phyloP scores from a whole-genome alignment of 2,888 invertebrate species.

The Protodeltote pygarga region DNA sequence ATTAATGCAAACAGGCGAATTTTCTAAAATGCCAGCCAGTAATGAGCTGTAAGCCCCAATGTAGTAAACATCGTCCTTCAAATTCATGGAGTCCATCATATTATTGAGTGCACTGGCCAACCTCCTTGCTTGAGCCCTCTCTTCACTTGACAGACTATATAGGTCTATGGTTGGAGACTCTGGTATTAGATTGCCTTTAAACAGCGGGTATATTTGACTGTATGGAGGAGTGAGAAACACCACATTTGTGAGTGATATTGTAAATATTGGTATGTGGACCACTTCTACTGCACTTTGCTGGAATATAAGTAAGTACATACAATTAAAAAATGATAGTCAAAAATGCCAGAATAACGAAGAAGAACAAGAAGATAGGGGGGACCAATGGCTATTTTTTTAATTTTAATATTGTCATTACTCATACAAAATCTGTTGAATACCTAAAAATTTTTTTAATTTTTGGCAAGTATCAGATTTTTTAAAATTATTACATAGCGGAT shows the following conservation, averaged over 20 bases:
- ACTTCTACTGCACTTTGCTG: slow-evolving; percentile 88
- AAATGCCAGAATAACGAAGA: too few species aligned
- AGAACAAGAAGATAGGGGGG: too few species aligned
- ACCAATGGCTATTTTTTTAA: too few species aligned
- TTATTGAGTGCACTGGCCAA: slow-evolving; percentile 83
- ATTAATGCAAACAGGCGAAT: slow-evolving; percentile 81
- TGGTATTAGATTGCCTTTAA: slow-evolving; percentile 68
- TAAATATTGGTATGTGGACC: slow-evolving; percentile 88
- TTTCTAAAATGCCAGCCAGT: slow-evolving; percentile 87
- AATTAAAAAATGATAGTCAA: too few species aligned
- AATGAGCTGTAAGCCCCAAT: slow-evolving; percentile 88
- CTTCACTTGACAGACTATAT: slow-evolving; percentile 68
- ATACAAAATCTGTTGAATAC: too few species aligned
- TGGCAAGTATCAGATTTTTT: too few species aligned
- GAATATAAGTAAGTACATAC: too few species aligned
- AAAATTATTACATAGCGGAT: too few species aligned
- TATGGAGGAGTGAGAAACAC: slow-evolving; percentile 89
- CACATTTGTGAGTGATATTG: slow-evolving; percentile 85
- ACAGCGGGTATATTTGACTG: slow-evolving; percentile 85
- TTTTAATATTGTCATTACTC: too few species aligned
- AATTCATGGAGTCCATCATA: slow-evolving; percentile 86
- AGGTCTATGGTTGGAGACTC: slow-evolving; percentile 70
- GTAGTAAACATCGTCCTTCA: slow-evolving; percentile 89
- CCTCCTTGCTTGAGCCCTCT: slow-evolving; percentile 76
- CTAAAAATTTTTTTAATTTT: too few species aligned